A percentile compares a stretch with the other conserved stretches of the same genome.
These are phyloP conservation scores for Eueides isabella DNA, from an alignment of 1,140 invertebrate species.

Conservation along the genomic window DNA sequence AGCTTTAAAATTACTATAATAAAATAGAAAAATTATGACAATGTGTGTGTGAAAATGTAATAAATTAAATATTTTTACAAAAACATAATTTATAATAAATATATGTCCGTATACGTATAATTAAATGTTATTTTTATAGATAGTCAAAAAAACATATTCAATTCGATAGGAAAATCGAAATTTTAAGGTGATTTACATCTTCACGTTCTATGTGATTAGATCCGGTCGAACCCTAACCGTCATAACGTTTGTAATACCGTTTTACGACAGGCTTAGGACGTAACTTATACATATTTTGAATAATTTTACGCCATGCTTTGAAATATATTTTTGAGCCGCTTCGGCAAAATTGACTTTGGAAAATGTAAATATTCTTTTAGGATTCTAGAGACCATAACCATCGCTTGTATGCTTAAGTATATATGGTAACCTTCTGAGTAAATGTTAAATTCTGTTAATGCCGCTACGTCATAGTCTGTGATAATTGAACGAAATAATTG, in stretches of 20 bases:
- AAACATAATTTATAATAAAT: too few relatives aligned
- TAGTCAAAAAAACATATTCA: background rate
- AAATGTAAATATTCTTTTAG: conserved; percentile 54
- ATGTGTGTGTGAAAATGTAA: too few relatives aligned
- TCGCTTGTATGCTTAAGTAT: too few relatives aligned
- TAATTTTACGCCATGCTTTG: conserved; percentile 69
- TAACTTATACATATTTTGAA: conserved; percentile 79
- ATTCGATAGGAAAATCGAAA: conserved; percentile 26
- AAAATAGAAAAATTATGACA: too few relatives aligned
- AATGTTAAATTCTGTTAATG: too few relatives aligned
- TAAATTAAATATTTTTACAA: too few relatives aligned
- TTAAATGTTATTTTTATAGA: background rate
- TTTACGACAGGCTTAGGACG: conserved; percentile 75
- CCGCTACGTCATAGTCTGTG: too few relatives aligned
- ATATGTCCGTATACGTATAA: too few relatives aligned
- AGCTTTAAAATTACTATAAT: too few relatives aligned
- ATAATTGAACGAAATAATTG: too few relatives aligned
- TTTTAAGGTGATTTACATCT: conserved; percentile 40
- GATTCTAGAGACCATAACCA: background rate
- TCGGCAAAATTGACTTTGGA: conserved; percentile 57
- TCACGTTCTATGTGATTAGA: conserved; percentile 69
- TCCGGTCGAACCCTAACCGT: conserved; percentile 67
- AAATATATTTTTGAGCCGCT: conserved; percentile 62
- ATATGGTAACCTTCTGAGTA: too few relatives aligned
- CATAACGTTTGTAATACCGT: conserved; percentile 77